Evolutionary conservation across 2,797 vertebrate species (phyloP).

Genomic region (Silurus lanzhouensis): DNA sequence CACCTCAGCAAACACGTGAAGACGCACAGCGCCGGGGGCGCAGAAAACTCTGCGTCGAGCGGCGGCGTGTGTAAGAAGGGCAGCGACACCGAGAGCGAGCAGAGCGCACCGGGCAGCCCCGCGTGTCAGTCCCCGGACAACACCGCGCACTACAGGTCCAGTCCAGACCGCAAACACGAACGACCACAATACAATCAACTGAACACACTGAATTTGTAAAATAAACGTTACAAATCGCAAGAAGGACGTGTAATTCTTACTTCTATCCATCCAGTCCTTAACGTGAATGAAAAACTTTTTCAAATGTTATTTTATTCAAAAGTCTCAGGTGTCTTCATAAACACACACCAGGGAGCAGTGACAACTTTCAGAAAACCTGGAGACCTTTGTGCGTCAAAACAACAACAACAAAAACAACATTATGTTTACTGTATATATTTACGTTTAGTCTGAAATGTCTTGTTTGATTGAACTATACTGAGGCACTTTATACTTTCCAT

Average conservation of each 20-base stretch:
- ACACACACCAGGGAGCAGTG: constrained; percentile 19
- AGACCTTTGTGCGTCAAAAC: constrained; percentile 7
- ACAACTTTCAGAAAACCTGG: constrained; percentile 18
- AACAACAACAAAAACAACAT: constrained; percentile 21
- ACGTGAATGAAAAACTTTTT: neutral
- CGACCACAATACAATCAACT: constrained; percentile 75
- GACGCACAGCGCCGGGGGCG: constrained; percentile 80
- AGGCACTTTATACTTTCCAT: constrained; percentile 54
- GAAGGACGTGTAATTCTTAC: neutral
- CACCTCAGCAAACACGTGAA: constrained; percentile 89
- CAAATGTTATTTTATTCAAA: constrained; percentile 17
- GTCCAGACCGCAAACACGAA: constrained; percentile 49
- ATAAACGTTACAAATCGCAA: constrained; percentile 37
- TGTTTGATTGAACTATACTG: constrained; percentile 39
- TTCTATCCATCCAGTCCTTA: neutral
- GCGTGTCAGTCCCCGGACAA: constrained; percentile 80
- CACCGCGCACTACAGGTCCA: constrained; percentile 71
- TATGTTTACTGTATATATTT: constrained; percentile 34
- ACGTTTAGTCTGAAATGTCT: constrained; percentile 38
- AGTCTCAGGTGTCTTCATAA: constrained; percentile 42
- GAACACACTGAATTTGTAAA: constrained; percentile 52
- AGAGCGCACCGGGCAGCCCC: constrained; percentile 82
- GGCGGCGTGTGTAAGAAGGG: constrained; percentile 77
- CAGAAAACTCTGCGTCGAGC: constrained; percentile 65
- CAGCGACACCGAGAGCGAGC: constrained; percentile 90